Percentiles rank a stretch among this genome's conserved stretches.
These are phyloP conservation scores for Oryzias woworae DNA, from an alignment of 2,113 vertebrate genomes.

Conservation along the genomic window DNA sequence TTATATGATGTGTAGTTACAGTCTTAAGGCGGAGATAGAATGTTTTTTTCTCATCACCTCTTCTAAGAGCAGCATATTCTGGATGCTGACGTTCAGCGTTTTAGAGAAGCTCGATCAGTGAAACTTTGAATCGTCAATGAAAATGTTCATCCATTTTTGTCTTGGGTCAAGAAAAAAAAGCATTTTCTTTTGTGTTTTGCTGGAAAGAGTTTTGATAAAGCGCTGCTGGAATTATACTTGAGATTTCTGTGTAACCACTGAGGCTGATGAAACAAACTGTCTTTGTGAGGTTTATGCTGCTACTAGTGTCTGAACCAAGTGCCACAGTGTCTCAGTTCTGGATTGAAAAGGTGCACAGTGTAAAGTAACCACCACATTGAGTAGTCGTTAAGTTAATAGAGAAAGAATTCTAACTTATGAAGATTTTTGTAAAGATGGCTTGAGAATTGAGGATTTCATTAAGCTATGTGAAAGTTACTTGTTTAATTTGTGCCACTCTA, in stretches of 20 bases:
- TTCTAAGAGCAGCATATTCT: slow-evolving; percentile 85
- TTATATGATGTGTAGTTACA: slow-evolving; percentile 65
- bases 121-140: slow-evolving; percentile 70
- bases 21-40: slow-evolving; percentile 57
- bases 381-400: slow-evolving; percentile 99
- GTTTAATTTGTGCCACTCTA: slow-evolving; percentile 93
- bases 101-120: slow-evolving; percentile 83
- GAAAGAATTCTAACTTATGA: slow-evolving; percentile 97
- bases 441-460: slow-evolving; percentile 93
- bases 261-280: slow-evolving; percentile 78
- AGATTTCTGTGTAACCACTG: slow-evolving; percentile 81
- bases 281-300: slow-evolving; percentile 86
- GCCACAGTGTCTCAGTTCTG: slow-evolving; percentile 93
- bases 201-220: slow-evolving; percentile 52
- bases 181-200: slow-evolving; percentile 75
- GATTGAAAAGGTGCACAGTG: slow-evolving; percentile 87
- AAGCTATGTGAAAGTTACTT: slow-evolving; percentile 93
- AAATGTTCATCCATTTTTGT: slow-evolving; percentile 83
- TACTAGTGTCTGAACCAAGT: slow-evolving; percentile 93
- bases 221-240: slow-evolving; percentile 78
- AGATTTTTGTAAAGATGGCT: slow-evolving; percentile 98
- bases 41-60: slow-evolving; percentile 84
- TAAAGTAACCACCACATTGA: slow-evolving; percentile 91
- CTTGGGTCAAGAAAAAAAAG: slow-evolving; percentile 72
- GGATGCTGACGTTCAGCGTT: slow-evolving; percentile 78